phyloP scores from a whole-genome alignment of 2,797 vertebrate species.

The Monodelphis domestica region DNA sequence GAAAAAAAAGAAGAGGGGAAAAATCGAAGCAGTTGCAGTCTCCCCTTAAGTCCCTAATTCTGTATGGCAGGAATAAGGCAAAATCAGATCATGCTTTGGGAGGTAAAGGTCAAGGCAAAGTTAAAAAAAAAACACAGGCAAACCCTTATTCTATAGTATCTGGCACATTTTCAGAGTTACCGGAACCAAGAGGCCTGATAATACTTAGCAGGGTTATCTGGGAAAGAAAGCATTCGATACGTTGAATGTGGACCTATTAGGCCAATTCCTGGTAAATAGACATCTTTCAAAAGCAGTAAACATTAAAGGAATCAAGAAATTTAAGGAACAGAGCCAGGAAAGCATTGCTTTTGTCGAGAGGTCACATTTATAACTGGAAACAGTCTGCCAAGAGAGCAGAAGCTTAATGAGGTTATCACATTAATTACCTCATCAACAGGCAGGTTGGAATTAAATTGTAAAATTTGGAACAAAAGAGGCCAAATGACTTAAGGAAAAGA shows the following conservation, averaged over 20 bases:
- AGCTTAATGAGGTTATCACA: not conserved
- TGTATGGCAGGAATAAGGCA: not conserved
- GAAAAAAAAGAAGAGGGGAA: not conserved
- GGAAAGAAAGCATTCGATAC: not conserved
- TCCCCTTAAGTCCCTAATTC: not conserved
- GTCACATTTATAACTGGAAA: not conserved
- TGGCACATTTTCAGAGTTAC: not conserved
- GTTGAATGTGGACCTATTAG: not conserved
- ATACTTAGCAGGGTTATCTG: not conserved
- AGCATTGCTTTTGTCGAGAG: not conserved
- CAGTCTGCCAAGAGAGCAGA: not conserved
- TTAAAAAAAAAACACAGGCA: too few species aligned
- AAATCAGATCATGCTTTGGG: not conserved
- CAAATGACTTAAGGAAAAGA: not conserved
- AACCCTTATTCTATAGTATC: not conserved
- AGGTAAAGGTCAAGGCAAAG: not conserved
- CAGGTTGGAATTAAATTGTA: not conserved
- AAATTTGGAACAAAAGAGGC: not conserved
- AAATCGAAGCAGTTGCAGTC: not conserved
- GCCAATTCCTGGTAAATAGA: not conserved
- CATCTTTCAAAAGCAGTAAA: not conserved
- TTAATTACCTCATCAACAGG: not conserved
- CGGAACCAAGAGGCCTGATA: not conserved
- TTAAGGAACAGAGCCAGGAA: not conserved
- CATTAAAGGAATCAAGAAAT: not conserved